phyloP scores from a whole-genome alignment of 92 coral and sea anemone genomes.

The Anthopleura xanthogrammica region DNA sequence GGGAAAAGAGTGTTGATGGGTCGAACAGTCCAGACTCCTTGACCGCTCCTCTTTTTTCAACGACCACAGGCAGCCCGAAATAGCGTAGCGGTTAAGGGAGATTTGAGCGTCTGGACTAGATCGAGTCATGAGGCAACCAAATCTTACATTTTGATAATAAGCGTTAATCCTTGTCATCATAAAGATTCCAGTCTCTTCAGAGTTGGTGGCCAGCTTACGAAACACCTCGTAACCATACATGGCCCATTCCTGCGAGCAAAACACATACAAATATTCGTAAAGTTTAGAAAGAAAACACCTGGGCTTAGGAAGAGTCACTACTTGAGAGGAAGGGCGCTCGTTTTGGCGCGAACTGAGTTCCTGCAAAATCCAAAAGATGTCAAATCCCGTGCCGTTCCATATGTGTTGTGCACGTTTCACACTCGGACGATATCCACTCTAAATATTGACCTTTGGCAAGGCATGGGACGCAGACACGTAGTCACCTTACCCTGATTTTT shows the following conservation, averaged over 20 bases:
- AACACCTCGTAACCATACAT: conserved; percentile 19
- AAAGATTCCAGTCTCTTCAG: conserved; percentile 20
- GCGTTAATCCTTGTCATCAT: conserved; percentile 10
- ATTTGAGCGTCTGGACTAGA: too few relatives aligned
- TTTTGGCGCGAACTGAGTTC: too few relatives aligned
- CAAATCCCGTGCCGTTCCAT: neutral
- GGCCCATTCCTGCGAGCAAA: conserved; percentile 19
- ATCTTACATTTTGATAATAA: conserved; percentile 11
- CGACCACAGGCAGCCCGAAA: neutral
- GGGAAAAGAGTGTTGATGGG: too few relatives aligned
- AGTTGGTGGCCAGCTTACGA: conserved; percentile 18
- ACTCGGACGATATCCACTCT: too few relatives aligned
- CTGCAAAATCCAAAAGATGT: neutral
- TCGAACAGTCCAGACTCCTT: too few relatives aligned
- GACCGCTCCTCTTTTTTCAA: neutral
- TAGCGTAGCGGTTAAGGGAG: too few relatives aligned
- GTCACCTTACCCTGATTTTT: neutral
- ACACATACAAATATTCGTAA: neutral
- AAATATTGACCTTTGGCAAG: neutral
- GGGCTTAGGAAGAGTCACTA: too few relatives aligned
- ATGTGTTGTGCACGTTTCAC: too few relatives aligned
- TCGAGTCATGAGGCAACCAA: neutral
- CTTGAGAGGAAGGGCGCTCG: too few relatives aligned
- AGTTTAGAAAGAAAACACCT: neutral
- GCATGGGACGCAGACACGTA: neutral